Base-by-base conservation (phyloP, 2,797 vertebrate species). In the Sibirionetta formosa region DNA sequence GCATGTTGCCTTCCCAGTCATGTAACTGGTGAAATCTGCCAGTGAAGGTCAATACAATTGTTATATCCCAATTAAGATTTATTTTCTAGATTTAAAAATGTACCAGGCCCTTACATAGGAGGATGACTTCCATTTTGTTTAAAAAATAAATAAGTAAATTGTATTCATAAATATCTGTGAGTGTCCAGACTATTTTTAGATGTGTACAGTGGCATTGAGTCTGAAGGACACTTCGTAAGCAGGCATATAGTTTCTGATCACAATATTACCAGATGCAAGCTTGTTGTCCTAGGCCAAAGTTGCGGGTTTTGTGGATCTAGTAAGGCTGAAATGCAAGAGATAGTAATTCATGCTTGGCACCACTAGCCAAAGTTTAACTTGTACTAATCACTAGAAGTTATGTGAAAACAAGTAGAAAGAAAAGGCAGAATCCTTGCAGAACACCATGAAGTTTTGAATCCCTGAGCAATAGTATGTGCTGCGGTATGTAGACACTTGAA, bases 281-380 rank as follows among this genome's bases (percentile, higher is more conserved):
- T 46, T 78, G 29, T 68, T 71, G 4, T 90, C 8, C 4, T 44
- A 78, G 16, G 20, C 26, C 10, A 63, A 44, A 90, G 73, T 14
- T 9, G 0, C 3, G 73, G 36, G 6, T 31, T 82, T 64, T 77
- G 4, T 33, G 1, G 0, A 4, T 65, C 35, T 82, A 14, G 2
- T 54, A 54, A 68, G 8, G 18, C 29, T 73, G 23, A 66, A 87
- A 72, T 24, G 8, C 8, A 63, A n/a, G 7, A 53, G 29, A 15
- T 20, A 64, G 11, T 60, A 69, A 61, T 56, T 78, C 3, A 19
- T 56, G 3, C 8, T 56, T 88, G 48, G 7, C 7, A 40, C 68
- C 35, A 24, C 7, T 68, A 40, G 8, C 8, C 18, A 65, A 33
- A 75, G 8, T 1, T 57, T 81, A 40, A 44, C 1, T 18, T 69